Base-by-base conservation (phyloP, 2,113 vertebrate genomes). In the Tychaedon coryphoeus region DNA sequence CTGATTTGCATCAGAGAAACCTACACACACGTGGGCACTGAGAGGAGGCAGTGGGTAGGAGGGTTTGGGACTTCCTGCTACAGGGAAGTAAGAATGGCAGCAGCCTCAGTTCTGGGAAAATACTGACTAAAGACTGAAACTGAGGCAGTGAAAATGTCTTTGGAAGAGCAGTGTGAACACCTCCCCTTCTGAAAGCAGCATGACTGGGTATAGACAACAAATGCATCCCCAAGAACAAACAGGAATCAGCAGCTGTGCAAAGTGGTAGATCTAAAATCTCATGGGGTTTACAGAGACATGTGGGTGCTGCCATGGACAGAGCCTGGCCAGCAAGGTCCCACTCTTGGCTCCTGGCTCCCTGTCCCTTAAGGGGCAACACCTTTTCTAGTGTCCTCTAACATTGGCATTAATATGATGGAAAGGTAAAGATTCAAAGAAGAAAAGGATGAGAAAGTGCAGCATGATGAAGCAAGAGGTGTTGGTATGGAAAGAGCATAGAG, bases 251-350 rank as follows among this genome's bases (percentile, higher is more conserved):
- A 77, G 9, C 29, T 54, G 9, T 14, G 16, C n/a, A 42, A 5
- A 43, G 28, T 10, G 16, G 15, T 14, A 73, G 20, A 74, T 10
- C 5, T 66, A 19, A 40, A 6, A 40, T 38, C 26, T 48, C 23
- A 15, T 0, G 8, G 24, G 8, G 13, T 73, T 73, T 73, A 51
- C 14, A 64, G n/a, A 72, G 16, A 43, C 4, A 10, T 1, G 0
- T 2, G 8, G 26, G 12, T 57, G 5, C 18, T 78, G 14, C 42
- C 75, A 12, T 12, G 26, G 29, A 19, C 14, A n/a, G 43, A 45
- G 48, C 25, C 34, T 78, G 33, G 14, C 20, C 26, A 61, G 23
- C 6, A 56, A 33, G 23, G 16, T 66, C n/a, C 14, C 3, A 22
- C 3, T 4, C 6, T 31, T 33, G 36, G 8, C 7, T 82, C 6